A percentile compares a stretch with the other conserved stretches of the same genome.
Conservation (phyloP, 2,113 vertebrate species). For the Mungos mungo region DNA sequence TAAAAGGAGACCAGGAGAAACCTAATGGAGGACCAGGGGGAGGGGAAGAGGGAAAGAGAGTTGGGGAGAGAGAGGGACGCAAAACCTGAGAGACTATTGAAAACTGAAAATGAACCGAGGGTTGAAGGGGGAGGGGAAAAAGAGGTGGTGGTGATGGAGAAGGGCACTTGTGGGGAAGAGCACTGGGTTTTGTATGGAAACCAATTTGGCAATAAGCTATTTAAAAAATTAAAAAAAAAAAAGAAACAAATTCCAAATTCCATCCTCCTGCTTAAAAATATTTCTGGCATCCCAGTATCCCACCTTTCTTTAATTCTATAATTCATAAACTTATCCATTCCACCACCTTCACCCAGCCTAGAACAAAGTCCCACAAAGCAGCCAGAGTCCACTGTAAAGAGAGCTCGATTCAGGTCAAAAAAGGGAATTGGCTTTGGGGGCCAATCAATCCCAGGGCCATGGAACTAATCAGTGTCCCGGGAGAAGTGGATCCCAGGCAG, state of each 20-base stretch:
- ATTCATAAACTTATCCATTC: not conserved
- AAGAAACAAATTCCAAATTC: not conserved
- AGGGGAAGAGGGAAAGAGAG: too few species aligned
- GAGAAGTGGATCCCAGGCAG: not conserved
- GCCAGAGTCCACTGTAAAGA: not conserved
- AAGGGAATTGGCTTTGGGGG: not conserved
- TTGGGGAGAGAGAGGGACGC: too few species aligned
- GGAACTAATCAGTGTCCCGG: not conserved
- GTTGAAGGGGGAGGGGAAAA: too few species aligned
- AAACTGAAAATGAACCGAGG: too few species aligned
- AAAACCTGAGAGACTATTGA: too few species aligned
- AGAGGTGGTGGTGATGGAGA: too few species aligned
- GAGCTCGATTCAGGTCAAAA: not conserved
- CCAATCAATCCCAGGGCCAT: not conserved
- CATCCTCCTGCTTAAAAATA: not conserved
- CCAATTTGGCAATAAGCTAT: too few species aligned
- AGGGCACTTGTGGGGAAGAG: too few species aligned
- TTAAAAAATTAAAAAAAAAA: too few species aligned
- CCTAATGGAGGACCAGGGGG: too few species aligned
- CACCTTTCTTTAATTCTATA: not conserved
- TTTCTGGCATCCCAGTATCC: not conserved
- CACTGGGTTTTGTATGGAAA: too few species aligned
- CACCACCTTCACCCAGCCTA: not conserved
- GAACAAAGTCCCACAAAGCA: not conserved
- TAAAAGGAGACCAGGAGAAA: too few species aligned